Evolutionary conservation across 2,888 invertebrate species (phyloP).

Genomic region (Thera obeliscata): DNA sequence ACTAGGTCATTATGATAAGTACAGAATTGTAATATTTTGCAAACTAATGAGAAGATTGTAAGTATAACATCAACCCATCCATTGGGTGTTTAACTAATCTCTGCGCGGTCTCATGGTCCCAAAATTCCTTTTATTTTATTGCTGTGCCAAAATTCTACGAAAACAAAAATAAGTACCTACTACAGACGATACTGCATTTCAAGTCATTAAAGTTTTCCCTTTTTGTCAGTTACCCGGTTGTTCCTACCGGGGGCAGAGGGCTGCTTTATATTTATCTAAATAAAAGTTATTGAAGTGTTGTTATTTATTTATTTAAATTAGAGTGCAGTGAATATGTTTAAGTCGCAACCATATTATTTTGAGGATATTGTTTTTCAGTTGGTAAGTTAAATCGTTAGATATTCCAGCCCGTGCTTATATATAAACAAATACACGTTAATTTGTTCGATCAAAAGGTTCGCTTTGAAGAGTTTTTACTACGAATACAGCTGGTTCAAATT

Average conservation of each 20-base stretch:
- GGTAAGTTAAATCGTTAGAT: conserved; percentile 43
- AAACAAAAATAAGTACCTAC: conserved; percentile 6
- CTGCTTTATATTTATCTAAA: not conserved
- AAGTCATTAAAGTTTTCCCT: conserved; percentile 1
- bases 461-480: no score
- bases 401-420: no score
- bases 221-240: conserved; percentile 18
- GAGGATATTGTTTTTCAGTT: conserved; percentile 49
- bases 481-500: no score
- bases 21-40: not conserved
- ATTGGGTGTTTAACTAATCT: not conserved
- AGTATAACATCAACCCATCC: not conserved
- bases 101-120: conserved; percentile 9
- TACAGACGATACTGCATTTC: conserved; percentile 14
- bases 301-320: not conserved
- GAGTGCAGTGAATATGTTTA: conserved; percentile 31
- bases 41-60: not conserved
- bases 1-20: not conserved
- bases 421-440: no score
- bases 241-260: not conserved
- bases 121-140: conserved; percentile 10
- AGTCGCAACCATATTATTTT: conserved; percentile 42
- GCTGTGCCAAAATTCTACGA: conserved; percentile 18
- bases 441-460: no score
- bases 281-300: not conserved